Conservation (phyloP, 2,797 vertebrate species). For the Nasua narica region DNA sequence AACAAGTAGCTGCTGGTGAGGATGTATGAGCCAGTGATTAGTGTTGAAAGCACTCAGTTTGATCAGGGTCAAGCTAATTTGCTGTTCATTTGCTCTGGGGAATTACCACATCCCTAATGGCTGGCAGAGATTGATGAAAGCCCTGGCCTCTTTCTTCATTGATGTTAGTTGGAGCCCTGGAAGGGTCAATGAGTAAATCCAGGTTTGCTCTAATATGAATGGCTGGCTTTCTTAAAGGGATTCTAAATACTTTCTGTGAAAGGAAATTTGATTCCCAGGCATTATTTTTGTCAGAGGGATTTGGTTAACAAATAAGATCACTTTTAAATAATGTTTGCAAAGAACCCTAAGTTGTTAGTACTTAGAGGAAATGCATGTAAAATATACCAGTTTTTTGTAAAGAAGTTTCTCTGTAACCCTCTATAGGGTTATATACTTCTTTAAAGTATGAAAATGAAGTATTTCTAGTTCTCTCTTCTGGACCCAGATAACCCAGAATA, state of each 20-base stretch:
- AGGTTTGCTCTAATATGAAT: background rate
- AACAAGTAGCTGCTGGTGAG: conserved; percentile 22
- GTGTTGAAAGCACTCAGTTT: background rate
- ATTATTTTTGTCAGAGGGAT: conserved; percentile 27
- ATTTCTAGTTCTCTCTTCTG: background rate
- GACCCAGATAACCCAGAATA: background rate
- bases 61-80: background rate
- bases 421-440: background rate
- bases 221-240: conserved; percentile 10
- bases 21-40: background rate
- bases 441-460: conserved; percentile 17
- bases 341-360: background rate
- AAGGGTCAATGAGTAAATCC: background rate
- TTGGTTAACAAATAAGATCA: background rate
- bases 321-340: conserved; percentile 5
- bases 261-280: background rate
- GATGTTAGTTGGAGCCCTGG: background rate
- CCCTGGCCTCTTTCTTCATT: background rate
- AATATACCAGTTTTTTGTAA: background rate
- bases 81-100: background rate
- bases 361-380: background rate
- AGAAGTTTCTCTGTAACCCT: background rate
- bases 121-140: background rate
- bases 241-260: background rate
- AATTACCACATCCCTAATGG: background rate